These are phyloP conservation scores for Smutsia gigantea DNA, from an alignment of 2,797 vertebrate genomes.

Conservation along the genomic window DNA sequence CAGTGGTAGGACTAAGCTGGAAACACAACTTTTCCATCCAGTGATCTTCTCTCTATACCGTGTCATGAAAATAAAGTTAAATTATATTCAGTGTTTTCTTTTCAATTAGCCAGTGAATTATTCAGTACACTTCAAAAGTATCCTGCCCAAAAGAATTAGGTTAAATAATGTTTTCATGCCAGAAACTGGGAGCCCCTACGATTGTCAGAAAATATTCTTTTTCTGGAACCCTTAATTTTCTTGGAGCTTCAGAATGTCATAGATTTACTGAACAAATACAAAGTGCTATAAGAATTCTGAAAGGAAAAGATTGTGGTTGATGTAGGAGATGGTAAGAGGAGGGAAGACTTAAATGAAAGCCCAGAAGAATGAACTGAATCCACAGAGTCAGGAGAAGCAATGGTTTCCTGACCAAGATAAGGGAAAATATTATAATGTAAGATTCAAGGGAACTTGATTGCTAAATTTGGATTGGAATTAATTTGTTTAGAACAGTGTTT, in stretches of 20 bases:
- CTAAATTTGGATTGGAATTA: not conserved
- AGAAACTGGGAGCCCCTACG: not conserved
- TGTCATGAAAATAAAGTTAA: conserved; percentile 36
- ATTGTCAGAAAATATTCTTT: not conserved
- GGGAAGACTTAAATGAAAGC: not conserved
- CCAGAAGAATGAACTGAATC: not conserved
- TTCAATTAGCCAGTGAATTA: conserved; percentile 9
- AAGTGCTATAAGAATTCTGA: not conserved
- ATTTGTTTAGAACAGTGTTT: conserved; percentile 33
- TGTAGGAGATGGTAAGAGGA: not conserved
- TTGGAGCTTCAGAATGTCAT: conserved; percentile 1
- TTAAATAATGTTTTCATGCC: conserved; percentile 13
- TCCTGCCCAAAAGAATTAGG: not conserved
- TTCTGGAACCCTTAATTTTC: not conserved
- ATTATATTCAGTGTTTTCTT: not conserved
- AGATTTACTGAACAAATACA: not conserved
- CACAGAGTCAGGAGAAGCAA: not conserved
- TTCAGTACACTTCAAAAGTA: not conserved
- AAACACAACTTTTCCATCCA: not conserved
- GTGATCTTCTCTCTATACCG: not conserved
- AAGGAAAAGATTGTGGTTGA: not conserved
- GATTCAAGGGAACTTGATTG: not conserved
- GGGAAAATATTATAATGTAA: not conserved
- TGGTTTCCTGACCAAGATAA: not conserved
- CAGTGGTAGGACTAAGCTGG: not conserved